These are phyloP conservation scores for Dynastes maya DNA, from an alignment of 2,888 invertebrate species.

Conservation along the genomic window DNA sequence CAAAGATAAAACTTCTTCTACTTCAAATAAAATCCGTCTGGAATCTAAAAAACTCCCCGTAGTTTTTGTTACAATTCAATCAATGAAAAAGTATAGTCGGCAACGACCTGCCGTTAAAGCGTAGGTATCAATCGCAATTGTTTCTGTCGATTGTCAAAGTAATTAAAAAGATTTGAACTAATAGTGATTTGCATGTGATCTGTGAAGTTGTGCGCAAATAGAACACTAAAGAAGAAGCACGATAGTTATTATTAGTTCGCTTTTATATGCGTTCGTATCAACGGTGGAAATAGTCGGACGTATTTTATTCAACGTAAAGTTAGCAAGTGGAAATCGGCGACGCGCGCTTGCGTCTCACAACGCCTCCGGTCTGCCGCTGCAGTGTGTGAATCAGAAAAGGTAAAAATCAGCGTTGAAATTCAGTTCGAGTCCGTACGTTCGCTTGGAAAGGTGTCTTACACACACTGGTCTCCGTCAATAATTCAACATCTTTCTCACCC, in stretches of 20 bases:
- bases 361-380: not conserved
- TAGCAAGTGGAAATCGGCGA: constrained; percentile 17
- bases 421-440: constrained; percentile 33
- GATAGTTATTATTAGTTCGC: constrained; percentile 28
- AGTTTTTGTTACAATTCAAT: not conserved
- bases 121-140: constrained; percentile 11
- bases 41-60: not conserved
- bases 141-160: constrained; percentile 30
- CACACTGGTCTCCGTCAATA: constrained; percentile 25
- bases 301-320: constrained; percentile 7
- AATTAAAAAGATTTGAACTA: not conserved
- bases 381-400: constrained; percentile 25
- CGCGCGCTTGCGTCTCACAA: constrained; percentile 8
- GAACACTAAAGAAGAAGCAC: constrained; percentile 5
- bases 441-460: constrained; percentile 22
- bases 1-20: too few species aligned
- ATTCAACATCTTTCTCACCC: constrained; percentile 10
- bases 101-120: constrained; percentile 7
- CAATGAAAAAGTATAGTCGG: constrained; percentile 14
- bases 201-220: not conserved
- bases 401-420: constrained; percentile 33
- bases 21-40: not conserved
- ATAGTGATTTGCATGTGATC: not conserved
- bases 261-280: constrained; percentile 33
- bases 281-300: constrained; percentile 19